These are phyloP conservation scores for Eupithecia abbreviata DNA, from an alignment of 2,888 invertebrate genomes.

Conservation along the genomic window DNA sequence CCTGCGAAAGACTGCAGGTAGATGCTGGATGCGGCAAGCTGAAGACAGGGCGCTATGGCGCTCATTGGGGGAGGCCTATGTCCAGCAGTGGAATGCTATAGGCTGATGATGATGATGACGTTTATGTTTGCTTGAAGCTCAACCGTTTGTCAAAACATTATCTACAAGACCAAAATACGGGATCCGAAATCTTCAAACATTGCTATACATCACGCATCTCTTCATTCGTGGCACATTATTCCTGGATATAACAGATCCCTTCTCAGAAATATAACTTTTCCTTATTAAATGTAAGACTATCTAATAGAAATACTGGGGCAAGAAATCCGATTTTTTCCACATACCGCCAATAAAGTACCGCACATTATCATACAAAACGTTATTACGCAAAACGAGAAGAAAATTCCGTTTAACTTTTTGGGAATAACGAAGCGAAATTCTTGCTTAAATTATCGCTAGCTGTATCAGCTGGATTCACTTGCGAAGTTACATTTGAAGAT, in stretches of 20 bases:
- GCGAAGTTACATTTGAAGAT: neutral
- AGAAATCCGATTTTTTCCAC: conserved; percentile 49
- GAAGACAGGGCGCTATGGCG: too few relatives aligned
- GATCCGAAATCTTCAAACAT: neutral
- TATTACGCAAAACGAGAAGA: conserved; percentile 54
- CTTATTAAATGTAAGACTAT: conserved; percentile 44
- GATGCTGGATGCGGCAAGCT: too few relatives aligned
- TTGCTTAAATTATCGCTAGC: neutral
- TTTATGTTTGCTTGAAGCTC: neutral
- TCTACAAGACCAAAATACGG: neutral
- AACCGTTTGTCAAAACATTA: conserved; percentile 5
- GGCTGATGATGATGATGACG: too few relatives aligned
- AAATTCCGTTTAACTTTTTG: conserved; percentile 62
- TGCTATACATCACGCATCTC: conserved; percentile 20
- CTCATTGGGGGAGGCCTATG: too few relatives aligned
- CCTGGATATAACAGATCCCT: conserved; percentile 5
- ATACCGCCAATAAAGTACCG: conserved; percentile 56
- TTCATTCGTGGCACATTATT: conserved; percentile 32
- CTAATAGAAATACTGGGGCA: conserved; percentile 45
- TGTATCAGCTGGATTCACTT: too few relatives aligned
- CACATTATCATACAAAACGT: conserved; percentile 56
- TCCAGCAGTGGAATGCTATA: too few relatives aligned
- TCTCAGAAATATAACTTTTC: conserved; percentile 36
- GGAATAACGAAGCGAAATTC: conserved; percentile 45
- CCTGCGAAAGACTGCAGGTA: too few relatives aligned